phyloP scores from a whole-genome alignment of 64 coral and sea anemone species.

The Montipora cactus region DNA sequence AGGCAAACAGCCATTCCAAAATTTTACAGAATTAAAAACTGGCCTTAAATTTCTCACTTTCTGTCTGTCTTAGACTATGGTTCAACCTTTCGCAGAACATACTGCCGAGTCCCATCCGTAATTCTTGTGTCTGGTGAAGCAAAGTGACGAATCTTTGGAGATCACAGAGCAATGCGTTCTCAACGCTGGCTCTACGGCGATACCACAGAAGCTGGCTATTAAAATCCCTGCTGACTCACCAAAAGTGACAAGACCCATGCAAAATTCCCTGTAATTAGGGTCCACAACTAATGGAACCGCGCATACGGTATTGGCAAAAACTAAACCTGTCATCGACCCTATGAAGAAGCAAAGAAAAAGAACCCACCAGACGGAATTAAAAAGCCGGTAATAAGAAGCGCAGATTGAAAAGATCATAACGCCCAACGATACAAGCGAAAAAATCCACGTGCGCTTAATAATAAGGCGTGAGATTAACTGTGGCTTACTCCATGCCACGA shows the following conservation, averaged over 20 bases:
- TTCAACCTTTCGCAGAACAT: slow-evolving; percentile 21
- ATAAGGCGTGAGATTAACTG: slow-evolving; percentile 51
- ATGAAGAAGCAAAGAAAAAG: slow-evolving; percentile 74
- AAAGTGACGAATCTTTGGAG: background rate
- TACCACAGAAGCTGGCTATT: slow-evolving; percentile 71
- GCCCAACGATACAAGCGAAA: slow-evolving; percentile 46
- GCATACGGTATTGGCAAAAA: slow-evolving; percentile 78
- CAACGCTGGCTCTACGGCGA: slow-evolving; percentile 78
- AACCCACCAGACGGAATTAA: slow-evolving; percentile 59
- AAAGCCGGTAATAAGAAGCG: slow-evolving; percentile 78
- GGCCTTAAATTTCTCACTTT: no score
- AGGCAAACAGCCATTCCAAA: no score
- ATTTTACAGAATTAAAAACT: no score
- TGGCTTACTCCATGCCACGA: slow-evolving; percentile 64
- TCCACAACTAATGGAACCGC: slow-evolving; percentile 67
- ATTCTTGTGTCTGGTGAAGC: slow-evolving; percentile 18
- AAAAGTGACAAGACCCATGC: slow-evolving; percentile 79
- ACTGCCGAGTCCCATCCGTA: slow-evolving; percentile 6
- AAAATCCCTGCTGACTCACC: slow-evolving; percentile 69
- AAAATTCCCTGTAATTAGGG: slow-evolving; percentile 84
- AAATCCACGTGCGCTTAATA: slow-evolving; percentile 79
- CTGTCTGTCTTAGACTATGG: background rate
- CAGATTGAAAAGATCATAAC: slow-evolving; percentile 56
- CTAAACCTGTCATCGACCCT: slow-evolving; percentile 72
- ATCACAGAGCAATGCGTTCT: slow-evolving; percentile 57